Conservation (phyloP, 2,888 invertebrate genomes). For the Cataglyphis altisquamis region DNA sequence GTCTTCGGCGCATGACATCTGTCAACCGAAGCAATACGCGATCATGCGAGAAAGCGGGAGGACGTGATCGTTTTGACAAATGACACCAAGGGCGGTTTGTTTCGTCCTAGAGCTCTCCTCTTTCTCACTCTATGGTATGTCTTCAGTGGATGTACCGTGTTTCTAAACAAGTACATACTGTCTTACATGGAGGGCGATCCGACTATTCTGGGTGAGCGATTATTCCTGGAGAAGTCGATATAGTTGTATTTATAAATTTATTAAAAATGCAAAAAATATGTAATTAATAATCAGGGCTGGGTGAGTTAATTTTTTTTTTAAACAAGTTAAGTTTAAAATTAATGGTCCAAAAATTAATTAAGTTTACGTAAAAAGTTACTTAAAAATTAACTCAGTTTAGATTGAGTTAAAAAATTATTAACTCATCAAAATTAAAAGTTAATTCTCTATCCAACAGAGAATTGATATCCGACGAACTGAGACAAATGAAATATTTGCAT, state of each 20-base stretch:
- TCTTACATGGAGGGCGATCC: constrained; percentile 91
- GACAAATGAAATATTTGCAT: no score
- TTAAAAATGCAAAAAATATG: no score
- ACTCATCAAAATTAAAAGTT: no score
- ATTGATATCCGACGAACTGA: no score
- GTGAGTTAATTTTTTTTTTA: no score
- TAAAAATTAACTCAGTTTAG: no score
- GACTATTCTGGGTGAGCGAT: constrained; percentile 89
- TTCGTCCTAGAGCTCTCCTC: constrained; percentile 88
- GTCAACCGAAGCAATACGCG: constrained; percentile 76
- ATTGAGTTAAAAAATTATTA: no score
- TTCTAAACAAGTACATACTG: constrained; percentile 92
- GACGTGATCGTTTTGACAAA: constrained; percentile 77
- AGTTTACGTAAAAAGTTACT: no score
- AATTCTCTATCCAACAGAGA: no score
- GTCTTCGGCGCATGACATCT: constrained; percentile 71
- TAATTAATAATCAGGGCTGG: not conserved
- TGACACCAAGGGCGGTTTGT: constrained; percentile 87
- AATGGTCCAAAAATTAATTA: no score
- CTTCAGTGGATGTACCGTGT: constrained; percentile 92
- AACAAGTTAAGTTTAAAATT: no score
- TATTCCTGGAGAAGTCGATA: constrained; percentile 2
- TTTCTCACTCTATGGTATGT: constrained; percentile 91
- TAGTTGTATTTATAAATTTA: not conserved
- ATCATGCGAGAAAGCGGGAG: constrained; percentile 74